These are phyloP conservation scores for Tenthredo mesomela DNA, from an alignment of 2,888 invertebrate genomes.

Conservation along the genomic window DNA sequence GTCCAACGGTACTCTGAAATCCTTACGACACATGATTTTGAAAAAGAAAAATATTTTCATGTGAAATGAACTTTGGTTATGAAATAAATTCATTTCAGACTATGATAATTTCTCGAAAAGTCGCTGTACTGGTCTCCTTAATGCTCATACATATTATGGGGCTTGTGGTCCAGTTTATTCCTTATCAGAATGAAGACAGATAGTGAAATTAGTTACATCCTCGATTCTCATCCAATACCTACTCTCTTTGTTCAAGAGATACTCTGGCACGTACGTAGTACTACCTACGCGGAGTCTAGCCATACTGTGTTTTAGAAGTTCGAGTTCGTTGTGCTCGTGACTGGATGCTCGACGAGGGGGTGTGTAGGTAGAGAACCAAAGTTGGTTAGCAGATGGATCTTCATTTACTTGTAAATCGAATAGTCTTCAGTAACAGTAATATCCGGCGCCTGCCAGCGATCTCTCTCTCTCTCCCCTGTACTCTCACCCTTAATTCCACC, in stretches of 20 bases:
- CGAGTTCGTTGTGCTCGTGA: neutral
- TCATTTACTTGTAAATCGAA: conserved; percentile 71
- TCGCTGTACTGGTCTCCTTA: too few relatives aligned
- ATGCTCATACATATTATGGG: neutral
- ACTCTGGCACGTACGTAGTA: neutral
- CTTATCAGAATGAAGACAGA: too few relatives aligned
- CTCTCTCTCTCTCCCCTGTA: neutral
- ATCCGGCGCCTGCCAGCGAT: conserved; percentile 65
- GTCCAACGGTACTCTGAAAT: too few relatives aligned
- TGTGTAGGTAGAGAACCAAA: neutral
- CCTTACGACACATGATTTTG: too few relatives aligned
- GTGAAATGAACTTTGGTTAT: too few relatives aligned
- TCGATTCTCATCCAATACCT: neutral
- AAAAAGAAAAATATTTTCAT: too few relatives aligned
- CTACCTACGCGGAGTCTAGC: neutral
- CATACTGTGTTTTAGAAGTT: conserved; percentile 14
- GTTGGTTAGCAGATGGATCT: conserved; percentile 62
- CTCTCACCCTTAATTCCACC: neutral
- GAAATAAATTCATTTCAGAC: too few relatives aligned
- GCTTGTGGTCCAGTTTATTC: too few relatives aligned
- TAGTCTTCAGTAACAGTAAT: conserved; percentile 73
- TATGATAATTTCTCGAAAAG: too few relatives aligned
- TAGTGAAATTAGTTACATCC: neutral
- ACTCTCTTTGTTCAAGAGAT: neutral
- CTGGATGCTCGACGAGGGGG: neutral